phyloP scores from a whole-genome alignment of 2,113 vertebrate genomes.

The Dunckerocampus dactyliophorus region DNA sequence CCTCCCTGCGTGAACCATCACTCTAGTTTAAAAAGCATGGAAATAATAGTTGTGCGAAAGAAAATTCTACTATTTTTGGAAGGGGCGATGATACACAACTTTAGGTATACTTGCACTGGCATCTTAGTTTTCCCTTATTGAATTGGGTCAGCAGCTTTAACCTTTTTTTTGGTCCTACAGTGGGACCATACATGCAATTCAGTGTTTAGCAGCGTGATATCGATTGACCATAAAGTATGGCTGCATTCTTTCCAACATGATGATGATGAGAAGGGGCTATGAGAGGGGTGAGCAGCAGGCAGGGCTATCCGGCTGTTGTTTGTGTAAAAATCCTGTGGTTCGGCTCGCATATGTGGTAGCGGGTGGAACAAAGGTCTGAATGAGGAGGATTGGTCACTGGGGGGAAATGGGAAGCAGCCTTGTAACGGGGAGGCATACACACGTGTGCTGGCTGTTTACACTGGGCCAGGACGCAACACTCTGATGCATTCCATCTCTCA shows the following conservation, averaged over 20 bases:
- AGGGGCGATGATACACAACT: too few relatives aligned
- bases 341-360: constrained; percentile 60
- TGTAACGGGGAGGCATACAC: constrained; percentile 49
- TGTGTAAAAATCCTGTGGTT: constrained; percentile 65
- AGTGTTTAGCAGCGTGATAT: constrained; percentile 12
- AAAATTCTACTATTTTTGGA: too few relatives aligned
- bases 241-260: constrained; percentile 26
- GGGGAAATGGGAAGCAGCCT: constrained; percentile 67
- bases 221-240: constrained; percentile 26
- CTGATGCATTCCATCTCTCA: constrained; percentile 66
- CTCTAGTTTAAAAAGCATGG: neutral
- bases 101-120: too few relatives aligned
- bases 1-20: neutral
- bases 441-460: constrained; percentile 69
- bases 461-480: constrained; percentile 56
- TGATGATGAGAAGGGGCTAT: constrained; percentile 42
- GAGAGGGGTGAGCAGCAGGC: constrained; percentile 40
- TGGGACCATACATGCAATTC: constrained; percentile 1
- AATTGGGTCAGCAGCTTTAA: neutral
- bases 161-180: neutral
- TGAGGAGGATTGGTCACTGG: constrained; percentile 55
- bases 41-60: neutral
- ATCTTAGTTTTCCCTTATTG: too few relatives aligned
- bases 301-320: constrained; percentile 48
- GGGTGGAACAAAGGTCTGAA: constrained; percentile 64